phyloP scores from a whole-genome alignment of 2,888 invertebrate species.

The Hermodice carunculata region DNA sequence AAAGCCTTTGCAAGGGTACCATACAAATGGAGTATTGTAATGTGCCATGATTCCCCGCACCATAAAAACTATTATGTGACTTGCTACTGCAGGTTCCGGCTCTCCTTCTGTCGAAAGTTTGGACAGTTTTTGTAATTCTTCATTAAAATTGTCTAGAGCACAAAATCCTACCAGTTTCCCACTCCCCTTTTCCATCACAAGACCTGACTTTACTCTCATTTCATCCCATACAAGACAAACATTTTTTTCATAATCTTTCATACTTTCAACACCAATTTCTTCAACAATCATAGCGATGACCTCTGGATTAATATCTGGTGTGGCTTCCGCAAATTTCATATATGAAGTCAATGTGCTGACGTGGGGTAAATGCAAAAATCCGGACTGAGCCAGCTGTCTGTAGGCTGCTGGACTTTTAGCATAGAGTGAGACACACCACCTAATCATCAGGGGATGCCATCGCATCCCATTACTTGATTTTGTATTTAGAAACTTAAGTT shows the following conservation, averaged over 20 bases:
- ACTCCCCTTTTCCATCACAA: neutral
- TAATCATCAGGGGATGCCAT: constrained; percentile 18
- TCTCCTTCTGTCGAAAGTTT: too few relatives aligned
- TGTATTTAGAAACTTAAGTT: too few relatives aligned
- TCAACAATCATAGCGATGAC: neutral
- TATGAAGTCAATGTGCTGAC: neutral
- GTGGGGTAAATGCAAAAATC: constrained; percentile 1
- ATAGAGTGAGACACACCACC: constrained; percentile 9
- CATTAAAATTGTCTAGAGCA: neutral
- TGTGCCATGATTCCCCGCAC: constrained; percentile 8
- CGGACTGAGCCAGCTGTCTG: constrained; percentile 1
- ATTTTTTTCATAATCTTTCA: neutral
- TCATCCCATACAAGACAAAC: constrained; percentile 12
- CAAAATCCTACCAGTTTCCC: constrained; percentile 12
- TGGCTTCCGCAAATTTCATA: constrained; percentile 1
- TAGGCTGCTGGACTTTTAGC: neutral
- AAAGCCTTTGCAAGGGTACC: neutral
- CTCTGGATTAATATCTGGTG: neutral
- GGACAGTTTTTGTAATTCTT: neutral
- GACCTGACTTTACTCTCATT: constrained; percentile 1
- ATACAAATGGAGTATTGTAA: constrained; percentile 3
- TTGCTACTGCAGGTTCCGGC: neutral
- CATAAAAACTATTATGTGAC: constrained; percentile 8
- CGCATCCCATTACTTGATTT: too few relatives aligned
- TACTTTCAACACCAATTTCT: neutral